Evolutionary conservation across 2,113 vertebrate genomes (phyloP), one percentile per base, ranked within the genome.

Genomic region (Crotalus viridis): DNA sequence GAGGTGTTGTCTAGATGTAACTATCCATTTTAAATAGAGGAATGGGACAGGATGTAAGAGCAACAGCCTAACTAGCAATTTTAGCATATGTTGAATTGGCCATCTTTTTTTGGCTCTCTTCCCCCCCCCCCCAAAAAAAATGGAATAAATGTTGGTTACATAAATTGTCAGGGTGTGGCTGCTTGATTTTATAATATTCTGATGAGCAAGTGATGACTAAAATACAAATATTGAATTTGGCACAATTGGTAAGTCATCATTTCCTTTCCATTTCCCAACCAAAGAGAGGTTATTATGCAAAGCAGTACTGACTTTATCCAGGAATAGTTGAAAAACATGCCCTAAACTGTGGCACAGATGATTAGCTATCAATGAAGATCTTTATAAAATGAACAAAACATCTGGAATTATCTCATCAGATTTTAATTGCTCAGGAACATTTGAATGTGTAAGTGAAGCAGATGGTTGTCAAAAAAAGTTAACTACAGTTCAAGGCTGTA

Each of bases 171-270:
- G 88, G 92, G 88, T 92, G 88, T 19, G 92, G 69, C 43, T 89
- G 28, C 46, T 90, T 90, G 51, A 90, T 85, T 89, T 24, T 52
- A 89, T 89, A 64, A 81, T 92, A 81, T 74, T 52, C 59, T 24
- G 55, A 86, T 86, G 92, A 93, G 88, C 89, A 90, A 93, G 28
- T 57, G 13, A 57, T 93, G 88, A 86, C 55, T 52, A 61, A 93
- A 85, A 86, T 39, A 52, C 43, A 51, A 89, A 85, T 92, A 74
- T 64, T 90, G 56, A 54, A 52, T 61, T 64, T 93, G 88, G 88
- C 55, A 93, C 10, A 0, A 9, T 48, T 52, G 6, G 24, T 22
- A 59, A 21, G 12, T 51, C 52, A 56, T 92, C 86, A 81, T 39
- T 92, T 92, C 91, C 87, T 89, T 86, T 87, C 74, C 74, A 26